Evolutionary conservation across 2,113 vertebrate species (phyloP), one percentile per base, ranked within the genome.

Genomic region (Crotalus helleri): DNA sequence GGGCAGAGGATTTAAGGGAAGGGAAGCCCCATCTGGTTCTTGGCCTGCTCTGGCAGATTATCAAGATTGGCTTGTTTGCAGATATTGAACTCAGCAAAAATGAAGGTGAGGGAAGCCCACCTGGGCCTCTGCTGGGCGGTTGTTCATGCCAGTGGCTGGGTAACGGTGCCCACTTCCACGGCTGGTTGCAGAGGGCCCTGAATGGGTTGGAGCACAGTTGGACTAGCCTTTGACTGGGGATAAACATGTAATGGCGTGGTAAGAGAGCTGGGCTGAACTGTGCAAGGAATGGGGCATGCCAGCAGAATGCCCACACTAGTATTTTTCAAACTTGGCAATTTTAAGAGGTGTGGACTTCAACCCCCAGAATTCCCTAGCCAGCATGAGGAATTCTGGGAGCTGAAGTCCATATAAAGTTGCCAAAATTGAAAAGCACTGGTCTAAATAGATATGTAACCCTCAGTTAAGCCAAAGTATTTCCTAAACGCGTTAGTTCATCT

Each of bases 31-130:
- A 99, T 95, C 97, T 99, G 96, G 99, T 99, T 53, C 98, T 99
- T 23, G 99, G 99, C 23, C 98, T 99, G 2, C 98, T 99, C 64
- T 99, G 99, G 99, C 99, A 99, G 97, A 98, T 99, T 89, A 99
- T 99, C 95, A 99, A 99, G 98, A 99, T 99, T 0, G 99, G 99
- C 91, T 97, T 99, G 97, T 99, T 99, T 0, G 99, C 99, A 0
- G 98, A 99, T 94, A 99, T 99, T 0, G 98, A 99, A 95, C 98
- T 99, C 96, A 99, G 99, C 97, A 98, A 98, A 94, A 99, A 99
- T 94, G 99, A 99, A 98, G 99, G 99, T 99, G 97, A 96, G 57
- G 9, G 90, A 96, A 6, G 9, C 91, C 46, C 64, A 90, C 61
- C 26, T 33, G 5, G 29, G 74, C 74, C 29, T 33, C 64, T 69